phyloP scores from a whole-genome alignment of 2,888 invertebrate genomes.

The Dioctria rufipes region DNA sequence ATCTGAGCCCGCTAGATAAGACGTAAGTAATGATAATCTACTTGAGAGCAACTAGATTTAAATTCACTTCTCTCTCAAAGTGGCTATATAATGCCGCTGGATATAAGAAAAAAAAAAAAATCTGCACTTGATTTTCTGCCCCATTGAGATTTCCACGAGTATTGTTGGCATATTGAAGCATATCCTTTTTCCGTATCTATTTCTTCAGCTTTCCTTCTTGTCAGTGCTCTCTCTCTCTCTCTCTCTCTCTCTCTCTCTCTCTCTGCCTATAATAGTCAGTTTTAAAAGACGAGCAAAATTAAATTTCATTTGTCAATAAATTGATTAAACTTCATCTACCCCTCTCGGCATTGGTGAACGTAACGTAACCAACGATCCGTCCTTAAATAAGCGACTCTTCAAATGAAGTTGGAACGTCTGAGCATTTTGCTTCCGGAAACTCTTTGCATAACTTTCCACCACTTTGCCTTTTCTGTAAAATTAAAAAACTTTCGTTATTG shows the following conservation, averaged over 20 bases:
- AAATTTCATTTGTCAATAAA: constrained; percentile 54
- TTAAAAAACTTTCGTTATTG: constrained; percentile 59
- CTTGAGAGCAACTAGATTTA: background rate
- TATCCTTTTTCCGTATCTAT: background rate
- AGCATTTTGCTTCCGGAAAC: constrained; percentile 20
- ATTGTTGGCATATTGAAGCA: constrained; percentile 16
- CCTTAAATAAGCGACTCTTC: constrained; percentile 23
- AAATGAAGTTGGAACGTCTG: constrained; percentile 38
- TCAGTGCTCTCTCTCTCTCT: background rate
- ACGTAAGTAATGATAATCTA: too few species aligned
- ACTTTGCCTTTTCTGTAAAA: constrained; percentile 55
- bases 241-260: too few species aligned
- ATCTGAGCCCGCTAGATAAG: too few species aligned
- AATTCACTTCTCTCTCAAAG: background rate
- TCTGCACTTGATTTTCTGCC: constrained; percentile 31
- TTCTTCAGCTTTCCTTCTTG: background rate
- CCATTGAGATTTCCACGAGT: constrained; percentile 27
- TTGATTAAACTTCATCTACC: constrained; percentile 45
- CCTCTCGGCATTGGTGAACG: background rate
- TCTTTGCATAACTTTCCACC: constrained; percentile 56
- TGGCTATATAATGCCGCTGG: background rate
- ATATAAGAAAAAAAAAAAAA: constrained; percentile 8
- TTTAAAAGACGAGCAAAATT: constrained; percentile 48
- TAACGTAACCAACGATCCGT: constrained; percentile 24
- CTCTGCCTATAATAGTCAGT: background rate